Base-by-base conservation (phyloP, 1,140 invertebrate species). In the Hylyphantes graminicola region DNA sequence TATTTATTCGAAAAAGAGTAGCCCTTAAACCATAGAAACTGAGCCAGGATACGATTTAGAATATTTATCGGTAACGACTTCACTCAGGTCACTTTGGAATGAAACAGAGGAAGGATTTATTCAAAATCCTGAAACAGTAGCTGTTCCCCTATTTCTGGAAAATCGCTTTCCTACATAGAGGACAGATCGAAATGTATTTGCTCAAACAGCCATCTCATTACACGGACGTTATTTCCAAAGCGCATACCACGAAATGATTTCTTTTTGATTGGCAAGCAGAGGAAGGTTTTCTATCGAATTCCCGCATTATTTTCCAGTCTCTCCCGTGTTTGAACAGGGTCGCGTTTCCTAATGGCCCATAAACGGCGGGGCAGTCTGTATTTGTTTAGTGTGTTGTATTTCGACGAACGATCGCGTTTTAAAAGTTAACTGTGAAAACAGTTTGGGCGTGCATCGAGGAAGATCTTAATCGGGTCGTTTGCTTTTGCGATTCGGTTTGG, bases 331-430 rank as follows among this genome's bases (percentile, higher is more conserved):
- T 75, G 75, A 35, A 35, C 75, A 64, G 48, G 59, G 48, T 64
- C 35, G 75, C 59, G 76, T 65, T 78, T 63, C 50, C 75, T 78
- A 65, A 78, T 78, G 75, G 75, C 51, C 61, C 76, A 78, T 78
- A 78, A 78, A 78, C 61, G 76, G 53, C 61, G 12, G 55, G 21
- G 35, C 50, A 59, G 74, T 76, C 74, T 21, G 50, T 64, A 53
- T 78, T 78, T 78, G 61, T 78, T 78, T 78, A 65, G 76, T 78
- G 54, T 35, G 35, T 35, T 35, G 35, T 35, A 35, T 35, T 78
- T 78, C 76, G 76, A 35, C 35, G 59, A 54, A 53, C 54, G 61
- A 11, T 54, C 63, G n/a, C n/a, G 61, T 54, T 78, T 35, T 63
- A 76, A 61, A 76, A 76, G 73, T 76, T 76, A 70, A 76, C 57